These are phyloP conservation scores for Fabriciana adippe DNA, from an alignment of 2,888 invertebrate genomes.

Conservation along the genomic window DNA sequence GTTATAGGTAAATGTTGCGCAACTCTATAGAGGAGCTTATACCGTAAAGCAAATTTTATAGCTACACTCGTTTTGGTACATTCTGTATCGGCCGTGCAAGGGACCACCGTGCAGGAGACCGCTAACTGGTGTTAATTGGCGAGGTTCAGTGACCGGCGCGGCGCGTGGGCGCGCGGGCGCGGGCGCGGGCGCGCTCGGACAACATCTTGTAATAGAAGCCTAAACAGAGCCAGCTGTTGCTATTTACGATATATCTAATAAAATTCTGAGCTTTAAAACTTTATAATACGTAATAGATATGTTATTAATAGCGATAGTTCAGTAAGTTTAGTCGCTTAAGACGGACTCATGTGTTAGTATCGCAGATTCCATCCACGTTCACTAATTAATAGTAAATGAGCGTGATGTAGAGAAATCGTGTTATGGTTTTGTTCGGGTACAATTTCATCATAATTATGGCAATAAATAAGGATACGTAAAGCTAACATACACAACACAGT, in stretches of 20 bases:
- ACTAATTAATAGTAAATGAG: too few species aligned
- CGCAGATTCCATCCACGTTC: too few species aligned
- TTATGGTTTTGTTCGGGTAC: too few species aligned
- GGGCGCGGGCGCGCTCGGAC: slow-evolving; percentile 14
- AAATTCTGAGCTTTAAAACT: background rate
- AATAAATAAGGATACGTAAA: background rate
- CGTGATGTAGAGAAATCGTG: too few species aligned
- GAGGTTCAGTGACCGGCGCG: slow-evolving; percentile 23
- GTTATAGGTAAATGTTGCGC: slow-evolving; percentile 11
- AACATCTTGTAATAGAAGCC: slow-evolving; percentile 22
- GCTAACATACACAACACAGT: background rate
- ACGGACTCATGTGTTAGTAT: too few species aligned
- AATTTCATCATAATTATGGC: too few species aligned
- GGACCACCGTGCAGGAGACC: slow-evolving; percentile 7
- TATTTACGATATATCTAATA: background rate
- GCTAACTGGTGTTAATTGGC: slow-evolving; percentile 30
- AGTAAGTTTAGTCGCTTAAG: too few species aligned
- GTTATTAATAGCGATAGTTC: too few species aligned
- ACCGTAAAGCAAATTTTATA: slow-evolving; percentile 4
- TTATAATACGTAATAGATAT: background rate
- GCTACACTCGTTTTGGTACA: slow-evolving; percentile 3
- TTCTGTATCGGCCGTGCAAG: background rate
- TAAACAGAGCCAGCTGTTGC: slow-evolving; percentile 23
- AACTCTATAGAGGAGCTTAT: background rate
- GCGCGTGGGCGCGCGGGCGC: slow-evolving; percentile 8